Base-by-base conservation (phyloP, 2,113 vertebrate species). In the Bothrops jararaca region DNA sequence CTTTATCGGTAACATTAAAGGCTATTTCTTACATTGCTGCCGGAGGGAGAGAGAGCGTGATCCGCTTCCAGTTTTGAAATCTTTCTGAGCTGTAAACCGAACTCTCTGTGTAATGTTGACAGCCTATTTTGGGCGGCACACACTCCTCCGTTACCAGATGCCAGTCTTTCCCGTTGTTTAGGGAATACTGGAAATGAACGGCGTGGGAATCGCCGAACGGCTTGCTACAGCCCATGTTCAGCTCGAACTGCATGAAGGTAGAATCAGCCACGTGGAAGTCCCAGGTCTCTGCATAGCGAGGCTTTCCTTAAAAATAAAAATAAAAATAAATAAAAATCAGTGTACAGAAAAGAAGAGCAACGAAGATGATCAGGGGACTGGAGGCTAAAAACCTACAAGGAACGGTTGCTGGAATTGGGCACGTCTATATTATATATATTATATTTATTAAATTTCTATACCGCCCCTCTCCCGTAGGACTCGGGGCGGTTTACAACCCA, bases 201-300 rank as follows among this genome's bases (percentile, higher is more conserved):
- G 98, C 96, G 8, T 99, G 98, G 89, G 98, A 97, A 91, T 98
- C 95, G 23, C 98, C 98, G 69, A 98, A 98, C n/a, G 98, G 98
- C 93, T 99, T 99, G 96, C 98, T 99, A 93, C 99, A 99, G 50
- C 99, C 99, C 98, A 99, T 99, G 96, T 98, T 99, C 95, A 99
- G 96, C 95, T 99, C 99, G 96, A 99, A 99, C 96, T 99, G 99
- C 93, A 99, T 95, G 96, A 99, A 99, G 29, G 98, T 99, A 0
- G 99, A 99, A 12, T 98, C 97, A 0, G 99, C 98, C 39, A 99
- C 98, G 0, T 99, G 99, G 56, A 99, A 99, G 94, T 99, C 99
- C 99, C 99, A 99, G 95, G 98, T 99, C 96, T 99, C 99, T 0
- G 98, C 99, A n/a, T 99, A 99, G 57, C 99, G 98, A 56, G 98